Conservation (phyloP, 2,797 vertebrate genomes). For the Bufotes viridis region DNA sequence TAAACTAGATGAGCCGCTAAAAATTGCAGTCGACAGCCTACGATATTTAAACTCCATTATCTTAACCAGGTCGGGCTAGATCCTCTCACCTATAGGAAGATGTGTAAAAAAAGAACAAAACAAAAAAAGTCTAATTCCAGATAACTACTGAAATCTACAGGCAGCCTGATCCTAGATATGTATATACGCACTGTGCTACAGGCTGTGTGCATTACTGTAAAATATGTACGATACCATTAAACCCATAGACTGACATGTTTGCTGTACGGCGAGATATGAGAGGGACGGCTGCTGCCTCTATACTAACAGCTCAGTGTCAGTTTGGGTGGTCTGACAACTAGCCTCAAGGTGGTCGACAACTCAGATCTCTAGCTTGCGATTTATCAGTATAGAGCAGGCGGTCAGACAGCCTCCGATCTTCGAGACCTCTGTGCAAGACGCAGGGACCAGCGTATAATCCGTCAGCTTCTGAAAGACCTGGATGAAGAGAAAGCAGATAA, state of each 20-base stretch:
- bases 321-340: neutral
- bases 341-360: neutral
- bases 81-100: neutral
- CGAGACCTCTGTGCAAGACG: constrained; percentile 86
- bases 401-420: constrained; percentile 87
- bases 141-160: constrained; percentile 12
- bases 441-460: constrained; percentile 87
- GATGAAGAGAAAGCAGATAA: constrained; percentile 1
- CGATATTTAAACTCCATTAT: neutral
- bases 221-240: neutral
- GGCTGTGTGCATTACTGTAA: neutral
- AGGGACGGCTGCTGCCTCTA: neutral
- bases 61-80: neutral
- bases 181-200: constrained; percentile 14
- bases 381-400: constrained; percentile 88
- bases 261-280: neutral
- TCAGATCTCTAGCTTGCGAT: constrained; percentile 76
- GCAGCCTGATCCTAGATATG: constrained; percentile 21
- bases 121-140: neutral
- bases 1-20: neutral
- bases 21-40: neutral
- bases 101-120: neutral
- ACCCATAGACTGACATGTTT: neutral
- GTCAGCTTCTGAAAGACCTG: constrained; percentile 87
- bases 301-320: neutral